These are phyloP conservation scores for Conus betulinus DNA, from an alignment of 1,140 invertebrate species.

Conservation along the genomic window DNA sequence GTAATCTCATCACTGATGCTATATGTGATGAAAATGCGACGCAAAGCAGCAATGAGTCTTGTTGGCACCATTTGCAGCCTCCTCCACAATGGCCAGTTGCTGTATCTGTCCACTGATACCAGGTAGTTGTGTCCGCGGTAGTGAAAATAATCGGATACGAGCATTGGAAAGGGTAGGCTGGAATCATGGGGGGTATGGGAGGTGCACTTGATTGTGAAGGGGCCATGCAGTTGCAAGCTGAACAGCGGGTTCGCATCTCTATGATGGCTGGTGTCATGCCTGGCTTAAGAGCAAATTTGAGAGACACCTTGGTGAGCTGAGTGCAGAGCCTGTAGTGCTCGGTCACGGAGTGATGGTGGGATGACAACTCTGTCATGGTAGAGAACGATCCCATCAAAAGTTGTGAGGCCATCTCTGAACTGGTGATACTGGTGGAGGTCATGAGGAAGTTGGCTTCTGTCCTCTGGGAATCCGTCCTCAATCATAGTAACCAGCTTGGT, in stretches of 20 bases:
- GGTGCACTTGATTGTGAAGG: slow-evolving; percentile 35
- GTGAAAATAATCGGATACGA: neutral
- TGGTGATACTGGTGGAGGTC: slow-evolving; percentile 43
- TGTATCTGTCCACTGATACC: neutral
- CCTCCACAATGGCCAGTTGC: neutral
- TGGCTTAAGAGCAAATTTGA: slow-evolving; percentile 40
- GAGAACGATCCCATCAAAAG: slow-evolving; percentile 45
- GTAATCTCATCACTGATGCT: slow-evolving; percentile 30
- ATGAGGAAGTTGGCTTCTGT: slow-evolving; percentile 31
- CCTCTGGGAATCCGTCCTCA: slow-evolving; percentile 43
- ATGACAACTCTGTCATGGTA: slow-evolving; percentile 49
- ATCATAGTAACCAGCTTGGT: slow-evolving; percentile 37
- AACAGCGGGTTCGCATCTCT: slow-evolving; percentile 24
- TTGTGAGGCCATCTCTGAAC: slow-evolving; percentile 43
- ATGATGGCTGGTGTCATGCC: slow-evolving; percentile 40
- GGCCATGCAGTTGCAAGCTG: slow-evolving; percentile 45
- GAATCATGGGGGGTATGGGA: neutral
- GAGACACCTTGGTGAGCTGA: slow-evolving; percentile 50
- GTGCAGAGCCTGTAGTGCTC: neutral
- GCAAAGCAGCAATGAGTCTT: neutral
- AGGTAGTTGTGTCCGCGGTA: neutral
- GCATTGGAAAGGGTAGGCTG: slow-evolving; percentile 22
- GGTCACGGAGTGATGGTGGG: slow-evolving; percentile 18
- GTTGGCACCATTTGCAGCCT: slow-evolving; percentile 2
- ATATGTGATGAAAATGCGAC: neutral